Percentiles rank a stretch among this genome's conserved stretches.
Evolutionary conservation across 2,797 vertebrate genomes (phyloP).

Genomic region (Parambassis ranga): DNA sequence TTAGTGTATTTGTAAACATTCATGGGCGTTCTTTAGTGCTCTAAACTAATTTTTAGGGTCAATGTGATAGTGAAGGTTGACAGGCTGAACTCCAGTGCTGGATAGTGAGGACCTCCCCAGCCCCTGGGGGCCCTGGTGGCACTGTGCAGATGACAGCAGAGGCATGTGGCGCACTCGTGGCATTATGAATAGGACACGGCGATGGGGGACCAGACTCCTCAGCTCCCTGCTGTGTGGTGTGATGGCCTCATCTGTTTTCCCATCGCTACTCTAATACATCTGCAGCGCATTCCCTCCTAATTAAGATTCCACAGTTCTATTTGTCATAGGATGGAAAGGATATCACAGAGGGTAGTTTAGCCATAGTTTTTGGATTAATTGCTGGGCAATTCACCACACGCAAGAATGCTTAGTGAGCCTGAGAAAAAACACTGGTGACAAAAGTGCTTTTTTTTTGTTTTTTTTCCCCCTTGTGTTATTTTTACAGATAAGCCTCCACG

Average conservation of each 20-base stretch:
- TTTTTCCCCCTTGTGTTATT: slow-evolving; percentile 35
- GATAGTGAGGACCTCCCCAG: slow-evolving; percentile 46
- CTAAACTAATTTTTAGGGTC: slow-evolving; percentile 28
- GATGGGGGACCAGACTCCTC: slow-evolving; percentile 76
- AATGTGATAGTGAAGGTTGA: slow-evolving; percentile 40
- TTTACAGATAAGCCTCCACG: slow-evolving; percentile 54
- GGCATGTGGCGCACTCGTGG: slow-evolving; percentile 73
- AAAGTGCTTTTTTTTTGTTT: slow-evolving; percentile 42
- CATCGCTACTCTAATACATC: slow-evolving; percentile 80
- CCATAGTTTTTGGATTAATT: slow-evolving; percentile 83
- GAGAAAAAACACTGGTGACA: slow-evolving; percentile 52
- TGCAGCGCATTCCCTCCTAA: slow-evolving; percentile 78
- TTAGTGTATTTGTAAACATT: neutral
- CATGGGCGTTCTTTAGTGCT: neutral
- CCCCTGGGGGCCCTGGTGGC: slow-evolving; percentile 61
- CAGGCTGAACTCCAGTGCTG: slow-evolving; percentile 50
- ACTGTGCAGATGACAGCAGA: slow-evolving; percentile 72
- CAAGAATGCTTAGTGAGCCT: slow-evolving; percentile 62
- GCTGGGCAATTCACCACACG: slow-evolving; percentile 77
- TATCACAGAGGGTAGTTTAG: slow-evolving; percentile 79
- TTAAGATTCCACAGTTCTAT: slow-evolving; percentile 82
- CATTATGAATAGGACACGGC: slow-evolving; percentile 79
- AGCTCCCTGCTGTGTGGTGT: slow-evolving; percentile 75
- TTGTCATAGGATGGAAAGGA: slow-evolving; percentile 79
- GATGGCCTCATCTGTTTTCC: slow-evolving; percentile 84